Evolutionary conservation across 2,797 vertebrate genomes (phyloP).

Genomic region (Acanthurus leucopareius): DNA sequence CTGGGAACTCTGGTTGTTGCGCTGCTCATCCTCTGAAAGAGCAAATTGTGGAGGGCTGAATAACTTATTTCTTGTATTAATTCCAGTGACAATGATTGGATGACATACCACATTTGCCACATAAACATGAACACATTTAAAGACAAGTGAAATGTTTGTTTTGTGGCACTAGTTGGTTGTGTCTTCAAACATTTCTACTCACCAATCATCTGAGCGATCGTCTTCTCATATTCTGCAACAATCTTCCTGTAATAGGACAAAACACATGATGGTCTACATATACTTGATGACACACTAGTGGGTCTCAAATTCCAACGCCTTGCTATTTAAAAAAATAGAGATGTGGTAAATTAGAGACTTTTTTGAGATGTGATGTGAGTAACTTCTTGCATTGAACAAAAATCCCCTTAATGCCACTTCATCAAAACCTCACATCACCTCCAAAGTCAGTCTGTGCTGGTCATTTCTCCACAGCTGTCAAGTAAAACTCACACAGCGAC

Average conservation of each 20-base stretch:
- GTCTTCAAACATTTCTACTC: slow-evolving; percentile 66
- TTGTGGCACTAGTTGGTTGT: neutral
- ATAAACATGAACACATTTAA: neutral
- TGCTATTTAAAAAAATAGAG: neutral
- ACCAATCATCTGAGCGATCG: slow-evolving; percentile 99
- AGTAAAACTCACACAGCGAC: neutral
- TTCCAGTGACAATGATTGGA: neutral
- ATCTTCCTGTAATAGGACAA: slow-evolving; percentile 89
- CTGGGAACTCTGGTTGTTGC: slow-evolving; percentile 89
- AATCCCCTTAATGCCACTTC: no score
- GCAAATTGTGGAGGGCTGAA: neutral
- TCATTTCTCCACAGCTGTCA: neutral
- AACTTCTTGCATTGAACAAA: neutral
- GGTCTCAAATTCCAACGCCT: neutral
- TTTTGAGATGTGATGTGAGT: neutral
- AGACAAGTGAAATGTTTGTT: neutral
- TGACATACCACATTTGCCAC: neutral
- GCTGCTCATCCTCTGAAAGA: slow-evolving; percentile 93
- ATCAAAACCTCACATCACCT: neutral
- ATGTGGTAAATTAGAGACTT: neutral
- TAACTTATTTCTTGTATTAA: neutral
- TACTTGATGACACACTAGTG: neutral
- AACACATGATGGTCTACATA: neutral
- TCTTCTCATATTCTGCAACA: slow-evolving; percentile 97
- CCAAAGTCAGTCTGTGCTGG: neutral